Percentiles rank a stretch among this genome's conserved stretches.
These are phyloP conservation scores for Meganola albula DNA, from an alignment of 2,888 invertebrate species.

Conservation along the genomic window DNA sequence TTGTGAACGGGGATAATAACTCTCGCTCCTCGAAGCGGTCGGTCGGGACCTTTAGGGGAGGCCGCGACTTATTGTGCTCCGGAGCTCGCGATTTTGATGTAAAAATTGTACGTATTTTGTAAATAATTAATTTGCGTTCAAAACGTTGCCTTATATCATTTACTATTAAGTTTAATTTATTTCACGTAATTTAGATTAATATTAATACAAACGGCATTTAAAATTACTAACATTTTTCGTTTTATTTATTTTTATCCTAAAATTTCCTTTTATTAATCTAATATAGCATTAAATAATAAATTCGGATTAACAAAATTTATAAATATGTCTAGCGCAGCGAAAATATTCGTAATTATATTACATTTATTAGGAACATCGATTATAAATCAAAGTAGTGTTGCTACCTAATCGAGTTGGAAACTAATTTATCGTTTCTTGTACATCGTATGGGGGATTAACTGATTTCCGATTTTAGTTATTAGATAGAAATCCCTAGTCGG, in stretches of 20 bases:
- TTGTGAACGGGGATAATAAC: constrained; percentile 61
- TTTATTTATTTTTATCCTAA: constrained; percentile 38
- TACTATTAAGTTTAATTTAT: constrained; percentile 32
- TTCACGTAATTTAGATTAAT: constrained; percentile 49
- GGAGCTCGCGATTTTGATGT: constrained; percentile 24
- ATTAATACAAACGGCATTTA: constrained; percentile 61
- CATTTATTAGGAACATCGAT: constrained; percentile 17
- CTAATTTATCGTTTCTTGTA: constrained; percentile 21
- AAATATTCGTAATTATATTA: constrained; percentile 22
- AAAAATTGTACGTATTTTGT: constrained; percentile 25
- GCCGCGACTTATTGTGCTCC: constrained; percentile 68
- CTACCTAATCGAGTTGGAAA: constrained; percentile 12
- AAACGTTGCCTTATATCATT: constrained; percentile 26
- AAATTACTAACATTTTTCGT: constrained; percentile 42
- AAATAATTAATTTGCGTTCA: constrained; percentile 17
- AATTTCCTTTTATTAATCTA: constrained; percentile 30
- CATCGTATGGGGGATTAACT: constrained; percentile 25
- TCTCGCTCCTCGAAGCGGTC: constrained; percentile 49
- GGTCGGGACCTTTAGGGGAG: constrained; percentile 41
- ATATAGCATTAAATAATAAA: constrained; percentile 22
- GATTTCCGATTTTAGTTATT: constrained; percentile 19
- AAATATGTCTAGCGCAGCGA: constrained; percentile 23
- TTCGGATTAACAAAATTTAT: constrained; percentile 25
- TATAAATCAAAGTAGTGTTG: constrained; percentile 19
- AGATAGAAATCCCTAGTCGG: too few species aligned